Evolutionary conservation across 2,113 vertebrate genomes (phyloP), one percentile per base, ranked within the genome.

Genomic region (Pampusana beccarii): DNA sequence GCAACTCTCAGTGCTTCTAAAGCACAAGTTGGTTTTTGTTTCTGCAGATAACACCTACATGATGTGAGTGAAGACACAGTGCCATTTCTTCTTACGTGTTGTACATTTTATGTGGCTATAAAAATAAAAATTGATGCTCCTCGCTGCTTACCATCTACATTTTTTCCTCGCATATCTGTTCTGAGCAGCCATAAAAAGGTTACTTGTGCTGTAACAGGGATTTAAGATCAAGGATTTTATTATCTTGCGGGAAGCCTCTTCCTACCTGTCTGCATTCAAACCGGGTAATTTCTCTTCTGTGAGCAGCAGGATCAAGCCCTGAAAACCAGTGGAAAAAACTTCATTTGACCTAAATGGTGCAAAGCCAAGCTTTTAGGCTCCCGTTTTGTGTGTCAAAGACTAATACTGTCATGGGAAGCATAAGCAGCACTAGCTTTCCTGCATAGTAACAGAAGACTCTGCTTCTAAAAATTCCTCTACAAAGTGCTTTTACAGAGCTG

Each of bases 381-480:
- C 77, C 72, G 62, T 75, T 88, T 78, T 88, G 51, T 85, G 48
- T 95, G 83, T 93, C 65, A 92, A 73, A 90, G 73, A 91, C 65
- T 93, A 84, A 79, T 69, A 44, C 44, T 93, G 90, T 88, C 75
- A 78, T 33, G 28, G 77, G 88, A 95, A 92, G 57, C 7, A 1
- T 81, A 73, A 91, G 77, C 73, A 91, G 72, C 75, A 61, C 36
- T 50, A 74, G 72, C 61, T 93, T 96, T 95, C 86, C 88, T 96
- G 92, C 96, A 92, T 86, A 92, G 95, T 96, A 96, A 96, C 93
- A 96, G 93, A 88, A 71, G 75, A 96, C 21, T 60, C 4, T 78
- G 85, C 51, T 96, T 73, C 96, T 96, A 96, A 96, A 97, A 96
- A 96, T 96, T 95, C 46, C 92, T 88, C 82, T 62, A 69, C 36